Evolutionary conservation across 2,113 vertebrate genomes (phyloP).

Genomic region (Callipepla californica): DNA sequence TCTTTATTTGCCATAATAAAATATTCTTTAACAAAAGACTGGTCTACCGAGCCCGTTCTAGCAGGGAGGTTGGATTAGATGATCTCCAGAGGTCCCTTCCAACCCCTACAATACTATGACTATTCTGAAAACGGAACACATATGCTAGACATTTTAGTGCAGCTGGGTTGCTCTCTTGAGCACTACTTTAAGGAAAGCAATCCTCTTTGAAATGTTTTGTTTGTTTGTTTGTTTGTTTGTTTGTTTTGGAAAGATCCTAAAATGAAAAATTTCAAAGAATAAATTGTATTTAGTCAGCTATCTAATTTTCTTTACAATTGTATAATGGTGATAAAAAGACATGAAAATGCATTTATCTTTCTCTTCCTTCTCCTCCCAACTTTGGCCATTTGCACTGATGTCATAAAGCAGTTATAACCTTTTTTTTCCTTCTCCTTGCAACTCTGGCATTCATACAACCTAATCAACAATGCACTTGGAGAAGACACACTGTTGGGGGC

Average conservation of each 20-base stretch:
- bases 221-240: too few species aligned
- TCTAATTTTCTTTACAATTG: background rate
- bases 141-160: background rate
- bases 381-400: background rate
- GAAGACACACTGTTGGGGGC: background rate
- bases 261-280: background rate
- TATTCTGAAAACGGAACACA: background rate
- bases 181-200: background rate
- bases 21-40: background rate
- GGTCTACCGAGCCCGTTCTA: too few species aligned
- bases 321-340: background rate
- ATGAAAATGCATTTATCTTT: background rate
- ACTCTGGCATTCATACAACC: background rate
- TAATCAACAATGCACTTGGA: background rate
- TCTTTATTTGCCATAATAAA: background rate
- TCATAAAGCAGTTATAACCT: background rate
- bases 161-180: background rate
- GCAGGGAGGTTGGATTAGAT: too few species aligned
- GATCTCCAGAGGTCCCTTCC: too few species aligned
- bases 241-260: background rate
- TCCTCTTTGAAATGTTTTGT: background rate
- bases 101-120: too few species aligned
- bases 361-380: fast-evolving
- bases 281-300: background rate
- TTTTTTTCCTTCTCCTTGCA: background rate